A percentile compares a stretch with the other conserved stretches of the same genome.
phyloP scores from a whole-genome alignment of 2,888 invertebrate genomes.

The Dione vanillae region DNA sequence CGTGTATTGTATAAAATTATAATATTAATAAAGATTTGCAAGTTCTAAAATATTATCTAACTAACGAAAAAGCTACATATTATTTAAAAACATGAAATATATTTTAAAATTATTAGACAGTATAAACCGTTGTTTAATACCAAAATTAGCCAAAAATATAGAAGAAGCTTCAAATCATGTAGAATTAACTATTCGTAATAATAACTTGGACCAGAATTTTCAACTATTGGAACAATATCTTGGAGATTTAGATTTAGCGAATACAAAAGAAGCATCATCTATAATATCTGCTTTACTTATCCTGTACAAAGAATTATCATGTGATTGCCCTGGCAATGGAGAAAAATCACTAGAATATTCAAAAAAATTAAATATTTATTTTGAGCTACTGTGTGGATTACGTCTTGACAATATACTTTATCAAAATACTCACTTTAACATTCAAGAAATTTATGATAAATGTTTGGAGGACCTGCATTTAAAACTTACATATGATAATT shows the following conservation, averaged over 20 bases:
- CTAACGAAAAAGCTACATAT: not conserved
- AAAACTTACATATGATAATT: constrained; percentile 62
- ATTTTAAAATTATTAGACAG: constrained; percentile 39
- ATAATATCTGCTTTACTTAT: constrained; percentile 61
- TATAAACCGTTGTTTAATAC: constrained; percentile 56
- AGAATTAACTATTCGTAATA: constrained; percentile 62
- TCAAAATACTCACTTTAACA: constrained; percentile 52
- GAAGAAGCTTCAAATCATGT: constrained; percentile 60
- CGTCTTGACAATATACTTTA: constrained; percentile 57
- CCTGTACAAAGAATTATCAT: constrained; percentile 62
- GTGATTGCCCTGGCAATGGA: constrained; percentile 62
- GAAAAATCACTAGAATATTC: constrained; percentile 55
- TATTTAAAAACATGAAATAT: constrained; percentile 35
- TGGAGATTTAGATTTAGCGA: constrained; percentile 54
- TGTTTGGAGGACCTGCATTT: constrained; percentile 63
- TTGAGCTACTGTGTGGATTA: constrained; percentile 57
- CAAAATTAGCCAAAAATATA: constrained; percentile 62
- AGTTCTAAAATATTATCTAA: too few species aligned
- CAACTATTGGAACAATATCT: constrained; percentile 55
- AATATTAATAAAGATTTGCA: too few species aligned
- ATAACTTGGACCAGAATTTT: constrained; percentile 56
- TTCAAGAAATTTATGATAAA: constrained; percentile 67
- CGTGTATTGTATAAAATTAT: too few species aligned
- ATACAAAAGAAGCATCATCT: constrained; percentile 49
- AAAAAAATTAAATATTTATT: constrained; percentile 57